Conservation (phyloP, 2,888 invertebrate species). For the Cataglyphis cursor region DNA sequence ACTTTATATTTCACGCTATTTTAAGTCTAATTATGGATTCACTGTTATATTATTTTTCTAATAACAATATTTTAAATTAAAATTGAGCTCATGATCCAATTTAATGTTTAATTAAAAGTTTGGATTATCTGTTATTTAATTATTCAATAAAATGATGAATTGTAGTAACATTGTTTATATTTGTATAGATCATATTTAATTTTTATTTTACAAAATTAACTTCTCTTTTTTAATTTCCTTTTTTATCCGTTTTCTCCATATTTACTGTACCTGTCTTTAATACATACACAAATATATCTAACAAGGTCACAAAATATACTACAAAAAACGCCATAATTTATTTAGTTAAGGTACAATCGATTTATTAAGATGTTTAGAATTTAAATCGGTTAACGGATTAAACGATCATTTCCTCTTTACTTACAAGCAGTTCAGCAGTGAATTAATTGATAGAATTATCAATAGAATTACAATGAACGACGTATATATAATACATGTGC, state of each 20-base stretch:
- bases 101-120: conserved; percentile 21
- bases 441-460: conserved; percentile 41
- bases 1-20: conserved; percentile 4
- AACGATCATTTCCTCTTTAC: not conserved
- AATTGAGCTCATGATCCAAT: not conserved
- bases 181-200: not conserved
- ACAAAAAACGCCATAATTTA: not conserved
- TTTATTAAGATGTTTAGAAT: conserved; percentile 9
- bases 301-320: not conserved
- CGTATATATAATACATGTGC: conserved; percentile 36
- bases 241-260: not conserved
- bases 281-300: not conserved
- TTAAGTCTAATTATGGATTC: not conserved
- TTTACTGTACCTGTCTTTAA: not conserved
- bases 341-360: not conserved
- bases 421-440: conserved; percentile 8
- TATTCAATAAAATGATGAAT: not conserved
- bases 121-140: conserved; percentile 6
- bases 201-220: not conserved
- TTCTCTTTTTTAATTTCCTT: not conserved
- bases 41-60: conserved; percentile 7
- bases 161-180: not conserved
- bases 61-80: not conserved
- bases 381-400: conserved; percentile 13
- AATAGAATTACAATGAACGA: conserved; percentile 30